phyloP scores from a whole-genome alignment of 2,888 invertebrate species.

The Axea sp. region DNA sequence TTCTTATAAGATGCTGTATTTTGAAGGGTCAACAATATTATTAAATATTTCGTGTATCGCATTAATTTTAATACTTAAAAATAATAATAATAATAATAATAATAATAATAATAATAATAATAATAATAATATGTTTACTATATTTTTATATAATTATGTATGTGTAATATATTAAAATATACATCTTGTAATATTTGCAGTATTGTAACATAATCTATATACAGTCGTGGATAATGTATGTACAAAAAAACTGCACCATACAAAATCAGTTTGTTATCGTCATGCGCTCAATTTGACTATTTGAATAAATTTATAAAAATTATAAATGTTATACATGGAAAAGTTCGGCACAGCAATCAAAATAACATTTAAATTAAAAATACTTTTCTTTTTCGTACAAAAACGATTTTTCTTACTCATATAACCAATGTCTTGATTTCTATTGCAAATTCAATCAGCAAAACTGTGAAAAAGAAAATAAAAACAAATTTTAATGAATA shows the following conservation, averaged over 20 bases:
- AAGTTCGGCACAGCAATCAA: conserved; percentile 27
- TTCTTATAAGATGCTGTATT: conserved; percentile 74
- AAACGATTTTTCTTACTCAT: neutral
- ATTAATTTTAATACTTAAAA: conserved; percentile 76
- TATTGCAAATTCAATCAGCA: conserved; percentile 8
- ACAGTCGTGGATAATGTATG: conserved; percentile 74
- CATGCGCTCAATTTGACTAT: conserved; percentile 63
- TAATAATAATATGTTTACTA: conserved; percentile 78
- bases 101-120: too few relatives aligned
- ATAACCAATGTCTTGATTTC: neutral
- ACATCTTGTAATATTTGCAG: conserved; percentile 77
- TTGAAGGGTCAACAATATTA: conserved; percentile 76
- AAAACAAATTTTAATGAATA: too few relatives aligned
- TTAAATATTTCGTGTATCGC: conserved; percentile 77
- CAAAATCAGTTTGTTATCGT: conserved; percentile 67
- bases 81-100: too few relatives aligned
- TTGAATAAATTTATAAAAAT: conserved; percentile 14
- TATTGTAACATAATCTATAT: conserved; percentile 69
- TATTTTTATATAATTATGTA: conserved; percentile 76
- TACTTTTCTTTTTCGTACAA: neutral
- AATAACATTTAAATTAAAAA: conserved; percentile 3
- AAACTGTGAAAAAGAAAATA: conserved; percentile 9
- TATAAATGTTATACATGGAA: conserved; percentile 10
- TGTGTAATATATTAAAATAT: conserved; percentile 79
- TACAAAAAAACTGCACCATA: conserved; percentile 76